phyloP scores from a whole-genome alignment of 2,888 invertebrate species.

The Caenorhabditis sinica region DNA sequence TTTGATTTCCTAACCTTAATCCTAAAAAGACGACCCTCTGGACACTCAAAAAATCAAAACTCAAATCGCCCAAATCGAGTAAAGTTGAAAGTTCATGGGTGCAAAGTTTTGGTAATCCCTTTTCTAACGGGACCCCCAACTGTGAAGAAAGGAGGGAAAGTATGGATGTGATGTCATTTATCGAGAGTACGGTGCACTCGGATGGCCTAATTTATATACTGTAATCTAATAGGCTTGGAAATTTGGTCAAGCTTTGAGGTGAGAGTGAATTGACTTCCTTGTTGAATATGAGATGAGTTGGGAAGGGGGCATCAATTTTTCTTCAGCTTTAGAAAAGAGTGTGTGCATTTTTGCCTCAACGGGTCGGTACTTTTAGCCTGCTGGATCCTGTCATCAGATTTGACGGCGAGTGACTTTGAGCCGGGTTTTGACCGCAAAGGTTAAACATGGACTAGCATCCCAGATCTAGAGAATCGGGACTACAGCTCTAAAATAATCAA shows the following conservation, averaged over 20 bases:
- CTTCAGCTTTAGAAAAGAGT: too few species aligned
- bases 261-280: too few species aligned
- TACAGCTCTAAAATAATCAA: too few species aligned
- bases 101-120: conserved; percentile 43
- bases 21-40: neutral
- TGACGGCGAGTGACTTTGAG: too few species aligned
- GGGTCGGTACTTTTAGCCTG: too few species aligned
- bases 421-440: too few species aligned
- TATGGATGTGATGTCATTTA: conserved; percentile 35
- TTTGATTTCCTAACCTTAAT: conserved; percentile 18
- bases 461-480: too few species aligned
- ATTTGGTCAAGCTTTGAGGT: neutral
- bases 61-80: neutral
- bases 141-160: conserved; percentile 1
- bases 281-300: too few species aligned
- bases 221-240: neutral
- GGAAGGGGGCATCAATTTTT: too few species aligned
- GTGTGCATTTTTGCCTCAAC: too few species aligned
- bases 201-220: conserved; percentile 8
- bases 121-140: neutral
- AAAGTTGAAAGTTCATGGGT: conserved; percentile 57
- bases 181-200: conserved; percentile 26
- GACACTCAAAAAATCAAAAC: neutral
- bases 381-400: too few species aligned
- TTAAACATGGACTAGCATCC: too few species aligned